These are phyloP conservation scores for Drosophila oshimai DNA, from an alignment of 1,140 invertebrate genomes.

Conservation along the genomic window DNA sequence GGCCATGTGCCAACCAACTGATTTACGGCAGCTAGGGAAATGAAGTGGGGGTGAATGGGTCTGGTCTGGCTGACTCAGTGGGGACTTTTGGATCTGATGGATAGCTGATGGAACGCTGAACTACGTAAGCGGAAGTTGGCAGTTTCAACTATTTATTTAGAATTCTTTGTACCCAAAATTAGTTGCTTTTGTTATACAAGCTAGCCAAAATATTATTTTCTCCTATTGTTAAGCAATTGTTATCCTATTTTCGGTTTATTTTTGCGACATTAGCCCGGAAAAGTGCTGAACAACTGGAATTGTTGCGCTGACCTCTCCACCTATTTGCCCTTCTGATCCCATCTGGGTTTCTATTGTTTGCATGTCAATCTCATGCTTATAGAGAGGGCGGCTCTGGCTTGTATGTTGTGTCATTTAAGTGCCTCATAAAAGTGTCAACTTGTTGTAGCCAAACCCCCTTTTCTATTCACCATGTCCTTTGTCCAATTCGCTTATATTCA, in stretches of 20 bases:
- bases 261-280: conserved; percentile 37
- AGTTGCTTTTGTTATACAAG: conserved; percentile 54
- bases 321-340: conserved; percentile 3
- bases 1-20: conserved; percentile 60
- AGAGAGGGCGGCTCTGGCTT: conserved; percentile 38
- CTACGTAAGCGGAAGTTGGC: conserved; percentile 60
- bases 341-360: conserved; percentile 48
- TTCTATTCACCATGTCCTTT: conserved; percentile 21
- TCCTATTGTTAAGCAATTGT: conserved; percentile 51
- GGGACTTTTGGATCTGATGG: conserved; percentile 36
- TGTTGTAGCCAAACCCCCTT: conserved; percentile 43
- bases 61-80: conserved; percentile 47
- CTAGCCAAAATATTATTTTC: conserved; percentile 25
- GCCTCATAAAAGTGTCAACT: conserved; percentile 80
- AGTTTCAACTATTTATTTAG: conserved; percentile 72
- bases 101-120: conserved; percentile 42
- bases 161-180: conserved; percentile 18
- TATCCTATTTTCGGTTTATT: conserved; percentile 22
- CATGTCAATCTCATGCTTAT: conserved; percentile 65
- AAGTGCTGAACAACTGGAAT: conserved; percentile 62
- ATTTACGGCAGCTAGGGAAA: conserved; percentile 58
- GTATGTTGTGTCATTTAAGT: conserved; percentile 76
- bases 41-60: not conserved
- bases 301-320: conserved; percentile 45
- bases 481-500: conserved; percentile 24